Conservation (phyloP, 2,113 vertebrate species). For the Larimichthys crocea region DNA sequence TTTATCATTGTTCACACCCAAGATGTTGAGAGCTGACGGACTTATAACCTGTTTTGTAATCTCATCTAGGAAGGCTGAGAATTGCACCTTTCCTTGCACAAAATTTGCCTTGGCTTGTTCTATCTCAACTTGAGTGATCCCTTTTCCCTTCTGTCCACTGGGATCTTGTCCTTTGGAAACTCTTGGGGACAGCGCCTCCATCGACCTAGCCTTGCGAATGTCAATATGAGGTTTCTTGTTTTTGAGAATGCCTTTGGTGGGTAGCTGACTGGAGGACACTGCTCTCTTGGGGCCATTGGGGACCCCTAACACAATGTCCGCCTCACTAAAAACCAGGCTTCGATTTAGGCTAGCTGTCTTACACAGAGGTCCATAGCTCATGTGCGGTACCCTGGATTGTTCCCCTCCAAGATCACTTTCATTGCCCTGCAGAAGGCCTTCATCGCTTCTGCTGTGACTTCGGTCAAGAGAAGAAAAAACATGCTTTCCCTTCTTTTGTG, state of each 20-base stretch:
- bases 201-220: conserved; percentile 84
- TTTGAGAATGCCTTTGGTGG: conserved; percentile 84
- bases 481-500: conserved; percentile 15
- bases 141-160: conserved; percentile 57
- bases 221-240: conserved; percentile 70
- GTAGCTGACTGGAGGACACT: conserved; percentile 76
- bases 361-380: conserved; percentile 67
- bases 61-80: conserved; percentile 88
- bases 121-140: conserved; percentile 42
- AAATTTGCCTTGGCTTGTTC: conserved; percentile 64
- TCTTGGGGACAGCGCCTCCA: conserved; percentile 84
- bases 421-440: conserved; percentile 67
- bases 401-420: conserved; percentile 22
- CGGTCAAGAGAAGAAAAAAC: conserved; percentile 67
- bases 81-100: conserved; percentile 84
- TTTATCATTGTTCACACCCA: conserved; percentile 69
- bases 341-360: conserved; percentile 80
- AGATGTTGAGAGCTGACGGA: conserved; percentile 79
- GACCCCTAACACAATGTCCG: conserved; percentile 69
- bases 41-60: conserved; percentile 87
- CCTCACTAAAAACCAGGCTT: conserved; percentile 74
- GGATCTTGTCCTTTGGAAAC: conserved; percentile 39
- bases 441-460: conserved; percentile 80
- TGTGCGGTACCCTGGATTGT: conserved; percentile 11
- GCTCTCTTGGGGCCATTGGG: conserved; percentile 72